Percentiles rank a stretch among this genome's conserved stretches.
Evolutionary conservation across 2,113 vertebrate species (phyloP).

Genomic region (Physeter macrocephalus): DNA sequence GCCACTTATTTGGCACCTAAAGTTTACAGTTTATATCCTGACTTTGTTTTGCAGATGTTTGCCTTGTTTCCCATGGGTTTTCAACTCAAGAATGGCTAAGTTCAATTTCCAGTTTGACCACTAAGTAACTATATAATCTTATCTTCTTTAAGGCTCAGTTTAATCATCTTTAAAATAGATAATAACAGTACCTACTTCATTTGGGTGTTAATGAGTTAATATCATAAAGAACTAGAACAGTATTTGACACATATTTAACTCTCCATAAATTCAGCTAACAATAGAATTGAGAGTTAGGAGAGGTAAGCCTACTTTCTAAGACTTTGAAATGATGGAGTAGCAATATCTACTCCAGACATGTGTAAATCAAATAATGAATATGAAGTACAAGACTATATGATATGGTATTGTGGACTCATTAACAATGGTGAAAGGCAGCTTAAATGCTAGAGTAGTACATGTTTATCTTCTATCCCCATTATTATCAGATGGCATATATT

Average conservation of each 20-base stretch:
- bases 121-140: neutral
- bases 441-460: neutral
- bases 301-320: neutral
- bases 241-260: neutral
- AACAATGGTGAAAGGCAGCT: neutral
- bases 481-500: neutral
- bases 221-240: neutral
- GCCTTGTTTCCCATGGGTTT: neutral
- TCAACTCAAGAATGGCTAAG: neutral
- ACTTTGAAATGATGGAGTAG: neutral
- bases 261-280: neutral
- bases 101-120: neutral
- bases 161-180: neutral
- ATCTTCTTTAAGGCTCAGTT: neutral
- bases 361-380: neutral
- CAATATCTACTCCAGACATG: neutral
- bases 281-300: neutral
- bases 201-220: neutral
- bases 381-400: neutral
- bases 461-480: neutral
- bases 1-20: neutral
- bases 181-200: neutral
- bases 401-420: neutral
- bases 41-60: neutral
- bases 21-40: neutral